phyloP scores from a whole-genome alignment of 1,140 invertebrate genomes.

The Drosophila erecta region DNA sequence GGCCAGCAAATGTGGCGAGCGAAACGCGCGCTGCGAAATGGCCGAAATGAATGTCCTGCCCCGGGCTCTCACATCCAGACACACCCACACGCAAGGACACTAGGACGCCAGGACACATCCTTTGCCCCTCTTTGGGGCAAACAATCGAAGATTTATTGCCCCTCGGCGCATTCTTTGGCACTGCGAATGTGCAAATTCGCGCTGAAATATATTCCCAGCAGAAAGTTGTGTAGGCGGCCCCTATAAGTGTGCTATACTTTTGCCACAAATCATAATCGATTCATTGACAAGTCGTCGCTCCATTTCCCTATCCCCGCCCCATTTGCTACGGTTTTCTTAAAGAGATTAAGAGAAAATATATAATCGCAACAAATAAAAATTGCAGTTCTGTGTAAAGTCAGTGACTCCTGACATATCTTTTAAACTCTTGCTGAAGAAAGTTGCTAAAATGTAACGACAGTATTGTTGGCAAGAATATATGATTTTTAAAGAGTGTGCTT shows the following conservation, averaged over 20 bases:
- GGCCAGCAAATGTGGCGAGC: constrained; percentile 65
- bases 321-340: constrained; percentile 10
- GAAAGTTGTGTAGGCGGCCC: constrained; percentile 48
- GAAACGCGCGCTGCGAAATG: constrained; percentile 19
- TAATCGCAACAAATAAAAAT: background rate
- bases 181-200: constrained; percentile 55
- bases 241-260: constrained; percentile 64
- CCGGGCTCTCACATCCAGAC: background rate
- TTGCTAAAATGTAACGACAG: too few species aligned
- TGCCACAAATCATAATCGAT: constrained; percentile 71
- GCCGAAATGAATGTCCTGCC: constrained; percentile 11
- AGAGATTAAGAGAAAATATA: background rate
- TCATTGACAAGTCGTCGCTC: constrained; percentile 45
- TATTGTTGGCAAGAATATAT: too few species aligned
- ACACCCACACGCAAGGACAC: constrained; percentile 12
- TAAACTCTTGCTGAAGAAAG: too few species aligned
- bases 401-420: too few species aligned
- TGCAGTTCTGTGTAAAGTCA: background rate
- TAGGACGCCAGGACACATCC: constrained; percentile 16
- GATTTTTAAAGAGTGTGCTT: too few species aligned
- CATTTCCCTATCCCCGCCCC: constrained; percentile 9
- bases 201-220: constrained; percentile 26
- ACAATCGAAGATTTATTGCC: constrained; percentile 72
- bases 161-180: constrained; percentile 50
- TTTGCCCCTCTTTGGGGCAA: constrained; percentile 34